Percentiles rank a stretch among this genome's conserved stretches.
Conservation (phyloP, 2,888 invertebrate genomes). For the Ichneumoninae sp. region DNA sequence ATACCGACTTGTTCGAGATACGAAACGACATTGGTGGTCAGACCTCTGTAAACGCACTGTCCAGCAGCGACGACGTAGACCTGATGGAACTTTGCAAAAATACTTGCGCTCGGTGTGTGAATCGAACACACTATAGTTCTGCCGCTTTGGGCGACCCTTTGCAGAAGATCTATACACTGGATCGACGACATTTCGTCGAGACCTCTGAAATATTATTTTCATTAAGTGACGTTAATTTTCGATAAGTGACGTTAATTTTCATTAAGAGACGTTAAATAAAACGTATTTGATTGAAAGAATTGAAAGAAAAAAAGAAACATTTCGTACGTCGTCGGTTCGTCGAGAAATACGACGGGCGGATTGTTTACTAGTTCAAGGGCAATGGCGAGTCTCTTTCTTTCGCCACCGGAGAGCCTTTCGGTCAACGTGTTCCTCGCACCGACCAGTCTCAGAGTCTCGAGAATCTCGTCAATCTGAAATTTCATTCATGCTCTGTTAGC, state of each 20-base stretch:
- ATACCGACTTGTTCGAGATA: slow-evolving; percentile 91
- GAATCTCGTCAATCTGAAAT: slow-evolving; percentile 92
- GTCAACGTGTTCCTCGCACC: slow-evolving; percentile 91
- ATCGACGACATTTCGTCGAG: slow-evolving; percentile 95
- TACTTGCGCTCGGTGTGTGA: slow-evolving; percentile 97
- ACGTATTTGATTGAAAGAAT: neutral
- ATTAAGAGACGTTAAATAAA: too few species aligned
- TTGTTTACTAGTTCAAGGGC: slow-evolving; percentile 97
- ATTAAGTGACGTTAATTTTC: slow-evolving; percentile 1
- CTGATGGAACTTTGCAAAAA: slow-evolving; percentile 96
- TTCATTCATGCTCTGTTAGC: slow-evolving; percentile 2
- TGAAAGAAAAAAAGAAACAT: slow-evolving; percentile 2
- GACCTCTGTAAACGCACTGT: slow-evolving; percentile 95
- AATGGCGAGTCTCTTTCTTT: slow-evolving; percentile 96
- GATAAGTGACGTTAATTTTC: neutral
- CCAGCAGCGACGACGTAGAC: slow-evolving; percentile 95
- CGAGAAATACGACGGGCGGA: slow-evolving; percentile 97
- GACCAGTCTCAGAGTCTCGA: slow-evolving; percentile 91
- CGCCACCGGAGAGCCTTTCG: slow-evolving; percentile 94
- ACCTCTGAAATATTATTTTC: slow-evolving; percentile 87
- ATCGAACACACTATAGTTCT: slow-evolving; percentile 97
- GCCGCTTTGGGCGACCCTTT: slow-evolving; percentile 92
- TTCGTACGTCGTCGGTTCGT: slow-evolving; percentile 98
- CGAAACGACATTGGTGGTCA: slow-evolving; percentile 91
- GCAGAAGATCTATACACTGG: slow-evolving; percentile 94